These are phyloP conservation scores for Drosophila suzukii DNA, from an alignment of 1,140 invertebrate species.

Conservation along the genomic window DNA sequence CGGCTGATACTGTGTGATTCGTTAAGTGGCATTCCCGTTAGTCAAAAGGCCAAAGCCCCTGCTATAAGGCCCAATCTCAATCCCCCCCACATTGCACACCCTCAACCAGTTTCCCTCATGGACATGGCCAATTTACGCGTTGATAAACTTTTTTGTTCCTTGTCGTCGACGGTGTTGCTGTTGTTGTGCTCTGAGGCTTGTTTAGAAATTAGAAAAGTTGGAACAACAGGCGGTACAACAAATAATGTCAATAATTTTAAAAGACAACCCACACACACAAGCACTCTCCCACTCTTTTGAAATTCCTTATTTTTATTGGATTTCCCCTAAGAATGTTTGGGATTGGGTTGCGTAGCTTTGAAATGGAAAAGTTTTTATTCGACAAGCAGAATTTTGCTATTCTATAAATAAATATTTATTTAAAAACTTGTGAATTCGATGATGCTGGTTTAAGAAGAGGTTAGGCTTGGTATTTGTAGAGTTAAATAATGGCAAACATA, in stretches of 20 bases:
- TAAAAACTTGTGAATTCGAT: neutral
- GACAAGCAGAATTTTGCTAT: too few species aligned
- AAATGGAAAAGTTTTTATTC: constrained; percentile 2
- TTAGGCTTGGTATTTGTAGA: neutral
- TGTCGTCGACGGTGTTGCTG: neutral
- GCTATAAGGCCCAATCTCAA: constrained; percentile 8
- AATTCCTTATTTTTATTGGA: constrained; percentile 10
- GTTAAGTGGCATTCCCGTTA: constrained; percentile 69
- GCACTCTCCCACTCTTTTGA: neutral
- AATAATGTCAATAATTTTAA: constrained; percentile 51
- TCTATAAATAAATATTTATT: constrained; percentile 8
- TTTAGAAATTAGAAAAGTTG: constrained; percentile 58
- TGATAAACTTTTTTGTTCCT: constrained; percentile 45
- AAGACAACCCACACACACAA: constrained; percentile 19
- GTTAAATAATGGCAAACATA: too few species aligned
- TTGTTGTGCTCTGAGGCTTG: constrained; percentile 27
- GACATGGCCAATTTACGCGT: constrained; percentile 62
- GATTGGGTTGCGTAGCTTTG: neutral
- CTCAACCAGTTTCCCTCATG: constrained; percentile 1
- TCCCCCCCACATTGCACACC: neutral
- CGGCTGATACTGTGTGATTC: constrained; percentile 44
- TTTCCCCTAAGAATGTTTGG: constrained; percentile 2
- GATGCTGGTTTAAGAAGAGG: neutral
- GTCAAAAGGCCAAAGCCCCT: constrained; percentile 68
- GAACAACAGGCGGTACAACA: constrained; percentile 4